Conservation (phyloP, 2,888 invertebrate genomes). For the Leistus spinibarbis region DNA sequence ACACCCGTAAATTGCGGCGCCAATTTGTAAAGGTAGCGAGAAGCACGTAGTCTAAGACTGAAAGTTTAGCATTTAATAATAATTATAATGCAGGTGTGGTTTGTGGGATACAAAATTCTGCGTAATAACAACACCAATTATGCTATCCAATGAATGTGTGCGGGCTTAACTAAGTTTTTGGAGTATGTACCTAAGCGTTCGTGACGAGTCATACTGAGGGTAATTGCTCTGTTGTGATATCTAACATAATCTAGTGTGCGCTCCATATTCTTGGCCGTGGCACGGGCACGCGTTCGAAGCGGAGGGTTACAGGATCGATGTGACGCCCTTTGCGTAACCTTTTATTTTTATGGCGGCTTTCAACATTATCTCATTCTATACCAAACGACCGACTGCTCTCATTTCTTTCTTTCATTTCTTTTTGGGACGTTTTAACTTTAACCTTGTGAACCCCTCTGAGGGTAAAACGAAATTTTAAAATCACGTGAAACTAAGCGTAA, state of each 20-base stretch:
- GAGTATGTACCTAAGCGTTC: not conserved
- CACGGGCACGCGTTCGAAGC: not conserved
- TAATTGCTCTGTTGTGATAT: slow-evolving; percentile 8
- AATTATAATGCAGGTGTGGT: not conserved
- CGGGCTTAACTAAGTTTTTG: not conserved
- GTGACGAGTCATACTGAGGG: not conserved
- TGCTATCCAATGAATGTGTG: not conserved
- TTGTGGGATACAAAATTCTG: not conserved
- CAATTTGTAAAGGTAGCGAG: not conserved
- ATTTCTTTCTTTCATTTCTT: too few relatives aligned
- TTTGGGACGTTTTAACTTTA: not conserved
- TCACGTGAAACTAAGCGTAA: not conserved
- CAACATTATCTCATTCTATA: not conserved
- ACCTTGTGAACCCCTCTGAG: not conserved
- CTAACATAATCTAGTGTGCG: not conserved
- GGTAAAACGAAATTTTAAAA: not conserved
- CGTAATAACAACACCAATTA: not conserved
- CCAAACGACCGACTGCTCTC: not conserved
- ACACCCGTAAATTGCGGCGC: too few relatives aligned
- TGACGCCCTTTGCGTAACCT: slow-evolving; percentile 10
- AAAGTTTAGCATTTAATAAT: not conserved
- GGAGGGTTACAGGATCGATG: not conserved
- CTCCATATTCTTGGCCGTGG: not conserved
- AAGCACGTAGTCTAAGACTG: not conserved
- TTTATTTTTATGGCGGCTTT: not conserved